These are phyloP conservation scores for Nasonia longicornis DNA, from an alignment of 1,140 invertebrate genomes.

Conservation along the genomic window DNA sequence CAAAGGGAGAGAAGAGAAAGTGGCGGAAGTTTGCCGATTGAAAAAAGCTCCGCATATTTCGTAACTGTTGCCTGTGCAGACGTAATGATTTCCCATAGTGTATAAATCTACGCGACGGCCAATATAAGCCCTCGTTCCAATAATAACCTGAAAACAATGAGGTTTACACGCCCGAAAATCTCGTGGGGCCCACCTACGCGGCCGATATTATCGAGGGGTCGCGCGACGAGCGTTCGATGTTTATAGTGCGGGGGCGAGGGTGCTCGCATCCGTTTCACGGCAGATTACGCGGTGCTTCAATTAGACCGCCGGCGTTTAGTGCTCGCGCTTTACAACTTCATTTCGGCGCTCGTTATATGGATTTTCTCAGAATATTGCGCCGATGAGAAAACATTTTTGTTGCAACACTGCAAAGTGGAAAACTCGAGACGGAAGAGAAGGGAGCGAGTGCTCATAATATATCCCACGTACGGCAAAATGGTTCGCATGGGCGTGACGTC, in stretches of 20 bases:
- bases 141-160: background rate
- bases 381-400: no score
- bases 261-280: slow-evolving; percentile 66
- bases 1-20: no score
- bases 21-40: no score
- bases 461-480: slow-evolving; percentile 48
- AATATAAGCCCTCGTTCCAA: background rate
- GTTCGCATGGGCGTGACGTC: slow-evolving; percentile 67
- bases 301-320: slow-evolving; percentile 51
- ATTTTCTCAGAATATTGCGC: no score
- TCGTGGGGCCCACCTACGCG: background rate
- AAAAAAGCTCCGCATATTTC: background rate
- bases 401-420: slow-evolving; percentile 29
- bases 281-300: slow-evolving; percentile 64
- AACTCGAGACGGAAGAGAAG: slow-evolving; percentile 38
- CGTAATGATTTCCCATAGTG: background rate
- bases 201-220: background rate
- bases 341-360: background rate
- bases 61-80: background rate
- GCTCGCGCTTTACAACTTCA: slow-evolving; percentile 29
- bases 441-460: background rate
- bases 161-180: background rate
- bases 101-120: background rate
- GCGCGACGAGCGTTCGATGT: background rate
- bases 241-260: background rate